These are phyloP conservation scores for Machimus rusticus DNA, from an alignment of 2,888 invertebrate genomes.

Conservation along the genomic window DNA sequence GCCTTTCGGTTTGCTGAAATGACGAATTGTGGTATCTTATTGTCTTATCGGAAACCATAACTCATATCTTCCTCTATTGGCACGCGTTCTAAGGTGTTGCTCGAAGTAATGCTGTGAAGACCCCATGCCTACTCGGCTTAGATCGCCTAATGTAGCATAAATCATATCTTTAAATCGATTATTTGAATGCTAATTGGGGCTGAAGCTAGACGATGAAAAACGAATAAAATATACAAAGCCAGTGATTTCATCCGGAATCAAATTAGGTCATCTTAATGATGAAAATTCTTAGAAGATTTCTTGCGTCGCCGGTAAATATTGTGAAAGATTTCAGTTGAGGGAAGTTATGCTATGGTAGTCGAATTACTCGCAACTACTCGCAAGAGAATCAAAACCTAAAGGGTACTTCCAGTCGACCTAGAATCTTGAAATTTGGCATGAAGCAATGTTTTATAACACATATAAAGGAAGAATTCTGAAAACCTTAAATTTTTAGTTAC, in stretches of 20 bases:
- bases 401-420: too few species aligned
- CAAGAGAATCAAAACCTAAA: too few species aligned
- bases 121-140: not conserved
- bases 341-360: not conserved
- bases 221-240: not conserved
- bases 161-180: not conserved
- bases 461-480: too few species aligned
- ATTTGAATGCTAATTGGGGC: not conserved
- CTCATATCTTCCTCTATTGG: not conserved
- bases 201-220: not conserved
- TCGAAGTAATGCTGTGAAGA: not conserved
- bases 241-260: not conserved
- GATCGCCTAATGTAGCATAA: not conserved
- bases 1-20: slow-evolving; percentile 2
- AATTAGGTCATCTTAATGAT: not conserved
- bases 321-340: not conserved
- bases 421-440: too few species aligned
- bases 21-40: slow-evolving; percentile 18
- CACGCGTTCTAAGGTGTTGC: slow-evolving; percentile 2
- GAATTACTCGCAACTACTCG: too few species aligned
- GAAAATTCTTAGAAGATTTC: not conserved
- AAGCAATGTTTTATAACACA: too few species aligned
- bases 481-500: too few species aligned
- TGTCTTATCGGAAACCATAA: slow-evolving; percentile 3
- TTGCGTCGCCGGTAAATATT: not conserved